A percentile compares a stretch with the other conserved stretches of the same genome.
Evolutionary conservation across 2,113 vertebrate species (phyloP).

Genomic region (Pteropus alecto): DNA sequence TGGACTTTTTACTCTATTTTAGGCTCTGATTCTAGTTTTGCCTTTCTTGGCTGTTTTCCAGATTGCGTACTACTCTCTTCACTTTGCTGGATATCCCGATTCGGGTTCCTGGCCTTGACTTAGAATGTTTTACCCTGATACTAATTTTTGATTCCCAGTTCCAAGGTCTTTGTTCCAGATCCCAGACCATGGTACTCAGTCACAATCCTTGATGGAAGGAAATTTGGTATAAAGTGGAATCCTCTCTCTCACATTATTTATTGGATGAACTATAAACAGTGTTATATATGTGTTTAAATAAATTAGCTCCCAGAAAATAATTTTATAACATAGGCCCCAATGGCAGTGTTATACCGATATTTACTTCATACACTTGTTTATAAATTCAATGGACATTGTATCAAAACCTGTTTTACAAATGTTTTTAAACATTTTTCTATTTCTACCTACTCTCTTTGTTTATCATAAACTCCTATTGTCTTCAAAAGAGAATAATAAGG

Average conservation of each 20-base stretch:
- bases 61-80: not conserved
- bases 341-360: not conserved
- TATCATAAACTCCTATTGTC: not conserved
- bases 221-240: not conserved
- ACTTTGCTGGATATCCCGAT: not conserved
- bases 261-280: not conserved
- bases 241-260: not conserved
- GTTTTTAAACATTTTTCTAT: slow-evolving; percentile 4
- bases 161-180: not conserved
- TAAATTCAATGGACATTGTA: not conserved
- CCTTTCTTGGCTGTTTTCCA: not conserved
- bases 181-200: not conserved
- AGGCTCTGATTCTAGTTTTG: not conserved
- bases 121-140: not conserved
- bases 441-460: not conserved
- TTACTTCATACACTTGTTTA: not conserved
- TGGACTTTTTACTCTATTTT: not conserved
- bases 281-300: not conserved
- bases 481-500: not conserved
- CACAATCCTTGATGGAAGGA: not conserved
- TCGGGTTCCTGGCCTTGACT: not conserved
- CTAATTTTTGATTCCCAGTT: not conserved
- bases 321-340: not conserved
- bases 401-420: not conserved
- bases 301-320: not conserved